Percentiles rank a stretch among this genome's conserved stretches.
Conservation (phyloP, 2,113 vertebrate genomes). For the Centropus bengalensis region DNA sequence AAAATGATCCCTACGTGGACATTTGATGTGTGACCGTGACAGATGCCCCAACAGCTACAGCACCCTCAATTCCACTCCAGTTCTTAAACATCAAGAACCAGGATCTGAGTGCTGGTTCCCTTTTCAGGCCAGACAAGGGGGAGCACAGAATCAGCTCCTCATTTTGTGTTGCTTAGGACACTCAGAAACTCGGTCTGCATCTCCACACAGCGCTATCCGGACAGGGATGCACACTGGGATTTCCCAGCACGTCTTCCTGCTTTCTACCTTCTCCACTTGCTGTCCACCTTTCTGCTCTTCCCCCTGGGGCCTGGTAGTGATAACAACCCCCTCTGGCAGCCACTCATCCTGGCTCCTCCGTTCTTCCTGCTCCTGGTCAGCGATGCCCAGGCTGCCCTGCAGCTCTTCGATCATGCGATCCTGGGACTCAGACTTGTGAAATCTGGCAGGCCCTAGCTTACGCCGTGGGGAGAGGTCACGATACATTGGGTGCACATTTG, state of each 20-base stretch:
- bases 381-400: conserved; percentile 90
- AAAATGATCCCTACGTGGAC: not conserved
- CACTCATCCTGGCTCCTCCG: conserved; percentile 82
- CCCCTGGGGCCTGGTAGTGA: conserved; percentile 86
- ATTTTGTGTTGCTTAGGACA: not conserved
- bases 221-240: not conserved
- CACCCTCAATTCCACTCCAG: not conserved
- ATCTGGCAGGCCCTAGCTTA: conserved; percentile 88
- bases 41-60: not conserved
- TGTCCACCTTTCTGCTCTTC: conserved; percentile 76
- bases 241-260: not conserved
- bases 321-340: conserved; percentile 88
- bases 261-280: conserved; percentile 85
- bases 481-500: conserved; percentile 94
- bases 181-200: not conserved
- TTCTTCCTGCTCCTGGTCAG: conserved; percentile 79
- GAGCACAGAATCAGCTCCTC: not conserved
- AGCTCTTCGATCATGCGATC: conserved; percentile 91
- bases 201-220: not conserved
- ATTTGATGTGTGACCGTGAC: not conserved
- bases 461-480: conserved; percentile 88
- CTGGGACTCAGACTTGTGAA: conserved; percentile 90
- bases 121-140: not conserved
- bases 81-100: not conserved
- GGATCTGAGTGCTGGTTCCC: not conserved